phyloP scores from a whole-genome alignment of 2,113 vertebrate genomes.

The Heterochromis multidens region DNA sequence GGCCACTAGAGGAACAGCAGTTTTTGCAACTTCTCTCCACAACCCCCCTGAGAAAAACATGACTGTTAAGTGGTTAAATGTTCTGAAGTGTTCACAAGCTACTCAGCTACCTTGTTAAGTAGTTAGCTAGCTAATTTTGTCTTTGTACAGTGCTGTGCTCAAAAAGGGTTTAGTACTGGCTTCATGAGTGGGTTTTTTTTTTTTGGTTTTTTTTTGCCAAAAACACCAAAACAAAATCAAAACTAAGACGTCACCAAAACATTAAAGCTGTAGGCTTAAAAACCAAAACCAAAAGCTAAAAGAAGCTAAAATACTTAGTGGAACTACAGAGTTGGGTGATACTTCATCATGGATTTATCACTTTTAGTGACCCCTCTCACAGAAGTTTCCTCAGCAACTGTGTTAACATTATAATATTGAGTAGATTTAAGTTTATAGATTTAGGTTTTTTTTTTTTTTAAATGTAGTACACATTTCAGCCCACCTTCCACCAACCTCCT shows the following conservation, averaged over 20 bases:
- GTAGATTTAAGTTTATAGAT: not conserved
- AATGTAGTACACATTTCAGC: not conserved
- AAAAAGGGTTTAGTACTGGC: no score
- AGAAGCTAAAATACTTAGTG: not conserved
- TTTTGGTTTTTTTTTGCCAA: no score
- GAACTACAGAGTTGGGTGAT: not conserved
- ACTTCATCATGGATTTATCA: no score
- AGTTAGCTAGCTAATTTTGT: no score
- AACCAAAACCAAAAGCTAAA: not conserved
- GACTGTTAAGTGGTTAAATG: not conserved
- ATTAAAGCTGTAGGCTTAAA: not conserved
- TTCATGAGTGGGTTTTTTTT: no score
- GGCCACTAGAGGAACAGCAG: no score
- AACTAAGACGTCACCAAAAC: not conserved
- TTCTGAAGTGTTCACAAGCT: not conserved
- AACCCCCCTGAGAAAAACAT: not conserved
- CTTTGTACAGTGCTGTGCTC: no score
- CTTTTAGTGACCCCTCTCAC: not conserved
- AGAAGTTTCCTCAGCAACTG: not conserved
- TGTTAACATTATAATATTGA: not conserved
- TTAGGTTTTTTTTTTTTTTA: no score
- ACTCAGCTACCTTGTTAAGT: not conserved
- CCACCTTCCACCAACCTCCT: not conserved
- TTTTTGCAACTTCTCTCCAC: no score
- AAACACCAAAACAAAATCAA: no score